Percentiles rank a stretch among this genome's conserved stretches.
These are phyloP conservation scores for Spisula subtruncata DNA, from an alignment of 2,888 invertebrate genomes.

Conservation along the genomic window DNA sequence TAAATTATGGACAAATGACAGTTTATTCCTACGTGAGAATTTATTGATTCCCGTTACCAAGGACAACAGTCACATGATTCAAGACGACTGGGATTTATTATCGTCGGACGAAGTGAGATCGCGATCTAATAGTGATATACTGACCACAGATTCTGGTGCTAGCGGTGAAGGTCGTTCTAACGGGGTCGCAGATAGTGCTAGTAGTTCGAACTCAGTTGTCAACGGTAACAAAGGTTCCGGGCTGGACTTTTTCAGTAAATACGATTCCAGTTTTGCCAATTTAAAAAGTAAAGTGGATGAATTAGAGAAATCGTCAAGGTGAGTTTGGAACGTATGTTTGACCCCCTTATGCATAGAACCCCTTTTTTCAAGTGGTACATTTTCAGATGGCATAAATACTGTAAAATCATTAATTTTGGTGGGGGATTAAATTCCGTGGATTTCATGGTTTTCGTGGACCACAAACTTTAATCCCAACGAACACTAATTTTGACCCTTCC, in stretches of 20 bases:
- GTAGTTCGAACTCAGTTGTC: slow-evolving; percentile 16
- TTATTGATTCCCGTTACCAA: slow-evolving; percentile 92
- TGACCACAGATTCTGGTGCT: slow-evolving; percentile 29
- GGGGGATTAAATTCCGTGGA: too few species aligned
- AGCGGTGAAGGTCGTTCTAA: slow-evolving; percentile 46
- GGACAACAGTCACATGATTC: slow-evolving; percentile 77
- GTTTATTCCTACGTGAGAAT: slow-evolving; percentile 96
- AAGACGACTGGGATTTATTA: slow-evolving; percentile 74
- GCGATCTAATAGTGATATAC: slow-evolving; percentile 70
- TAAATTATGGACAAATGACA: slow-evolving; percentile 96
- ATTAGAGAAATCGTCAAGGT: slow-evolving; percentile 84
- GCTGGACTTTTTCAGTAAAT: slow-evolving; percentile 88
- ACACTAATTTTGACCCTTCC: too few species aligned
- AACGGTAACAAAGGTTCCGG: slow-evolving; percentile 52
- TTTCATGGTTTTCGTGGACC: too few species aligned
- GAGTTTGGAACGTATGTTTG: slow-evolving; percentile 38
- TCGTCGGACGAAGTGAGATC: slow-evolving; percentile 66
- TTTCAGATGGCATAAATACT: too few species aligned
- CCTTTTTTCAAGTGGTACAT: too few species aligned
- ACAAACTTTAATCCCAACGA: too few species aligned
- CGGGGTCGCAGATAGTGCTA: slow-evolving; percentile 9
- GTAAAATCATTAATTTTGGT: too few species aligned
- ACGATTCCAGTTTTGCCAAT: slow-evolving; percentile 87
- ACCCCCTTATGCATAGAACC: too few species aligned
- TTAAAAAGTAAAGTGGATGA: slow-evolving; percentile 86